Conservation (phyloP, 2,888 invertebrate species). For the Sinelater perroti region DNA sequence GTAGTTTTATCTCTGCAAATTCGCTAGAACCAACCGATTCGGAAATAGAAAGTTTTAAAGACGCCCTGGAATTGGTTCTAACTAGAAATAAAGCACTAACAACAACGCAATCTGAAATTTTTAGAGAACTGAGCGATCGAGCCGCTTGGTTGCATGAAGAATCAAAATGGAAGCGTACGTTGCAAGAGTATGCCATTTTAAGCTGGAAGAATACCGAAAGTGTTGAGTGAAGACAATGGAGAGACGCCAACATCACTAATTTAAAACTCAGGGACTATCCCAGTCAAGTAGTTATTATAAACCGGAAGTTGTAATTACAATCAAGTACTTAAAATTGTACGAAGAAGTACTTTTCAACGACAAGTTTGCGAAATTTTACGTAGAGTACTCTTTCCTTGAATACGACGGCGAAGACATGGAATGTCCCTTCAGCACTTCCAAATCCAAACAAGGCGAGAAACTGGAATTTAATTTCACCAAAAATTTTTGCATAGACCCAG, state of each 20-base stretch:
- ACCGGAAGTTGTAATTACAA: conserved; percentile 40
- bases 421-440: conserved; percentile 42
- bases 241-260: conserved; percentile 42
- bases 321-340: conserved; percentile 35
- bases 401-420: conserved; percentile 45
- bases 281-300: conserved; percentile 11
- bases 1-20: not conserved
- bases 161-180: conserved; percentile 47
- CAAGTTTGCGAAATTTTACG: conserved; percentile 44
- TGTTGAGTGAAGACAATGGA: conserved; percentile 49
- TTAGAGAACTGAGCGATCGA: conserved; percentile 44
- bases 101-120: conserved; percentile 47
- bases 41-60: conserved; percentile 44
- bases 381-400: conserved; percentile 47
- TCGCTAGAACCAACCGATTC: conserved; percentile 34
- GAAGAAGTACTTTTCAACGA: conserved; percentile 30
- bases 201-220: conserved; percentile 43
- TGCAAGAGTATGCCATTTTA: conserved; percentile 49
- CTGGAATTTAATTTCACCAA: conserved; percentile 44
- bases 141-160: conserved; percentile 48
- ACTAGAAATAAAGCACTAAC: conserved; percentile 47
- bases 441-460: conserved; percentile 28
- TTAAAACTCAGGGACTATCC: conserved; percentile 38
- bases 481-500: conserved; percentile 41
- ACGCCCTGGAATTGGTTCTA: conserved; percentile 46